These are phyloP conservation scores for Zapus hudsonius DNA, from an alignment of 2,113 vertebrate genomes.

Conservation along the genomic window DNA sequence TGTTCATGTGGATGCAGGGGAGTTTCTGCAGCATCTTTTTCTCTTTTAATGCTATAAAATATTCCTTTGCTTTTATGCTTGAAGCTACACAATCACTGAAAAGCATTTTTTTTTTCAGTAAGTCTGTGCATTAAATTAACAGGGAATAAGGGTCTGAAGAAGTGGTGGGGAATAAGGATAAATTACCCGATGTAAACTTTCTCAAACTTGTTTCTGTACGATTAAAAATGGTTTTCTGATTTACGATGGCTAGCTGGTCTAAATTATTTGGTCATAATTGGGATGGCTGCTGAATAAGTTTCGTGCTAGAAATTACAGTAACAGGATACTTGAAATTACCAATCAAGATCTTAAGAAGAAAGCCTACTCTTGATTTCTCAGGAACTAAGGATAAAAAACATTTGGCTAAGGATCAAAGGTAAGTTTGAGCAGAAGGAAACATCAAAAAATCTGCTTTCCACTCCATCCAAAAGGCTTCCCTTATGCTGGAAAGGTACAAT, in stretches of 20 bases:
- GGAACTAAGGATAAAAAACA: constrained; percentile 39
- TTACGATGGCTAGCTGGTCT: constrained; percentile 44
- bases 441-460: background rate
- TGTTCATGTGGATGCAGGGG: background rate
- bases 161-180: background rate
- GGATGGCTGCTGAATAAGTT: constrained; percentile 21
- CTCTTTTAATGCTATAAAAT: background rate
- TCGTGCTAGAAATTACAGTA: constrained; percentile 62
- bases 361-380: constrained; percentile 68
- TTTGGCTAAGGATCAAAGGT: constrained; percentile 57
- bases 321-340: constrained; percentile 52
- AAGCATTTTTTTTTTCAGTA: background rate
- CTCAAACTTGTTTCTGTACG: constrained; percentile 33
- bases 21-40: background rate
- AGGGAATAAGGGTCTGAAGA: background rate
- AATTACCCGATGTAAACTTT: constrained; percentile 18
- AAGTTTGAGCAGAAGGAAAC: background rate
- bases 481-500: background rate
- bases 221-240: background rate
- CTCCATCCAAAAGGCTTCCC: background rate
- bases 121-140: constrained; percentile 7
- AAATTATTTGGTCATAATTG: constrained; percentile 53
- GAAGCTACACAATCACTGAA: background rate
- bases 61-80: background rate
- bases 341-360: constrained; percentile 56